Evolutionary conservation across 2,888 invertebrate genomes (phyloP).

Genomic region (Lobophora halterata): DNA sequence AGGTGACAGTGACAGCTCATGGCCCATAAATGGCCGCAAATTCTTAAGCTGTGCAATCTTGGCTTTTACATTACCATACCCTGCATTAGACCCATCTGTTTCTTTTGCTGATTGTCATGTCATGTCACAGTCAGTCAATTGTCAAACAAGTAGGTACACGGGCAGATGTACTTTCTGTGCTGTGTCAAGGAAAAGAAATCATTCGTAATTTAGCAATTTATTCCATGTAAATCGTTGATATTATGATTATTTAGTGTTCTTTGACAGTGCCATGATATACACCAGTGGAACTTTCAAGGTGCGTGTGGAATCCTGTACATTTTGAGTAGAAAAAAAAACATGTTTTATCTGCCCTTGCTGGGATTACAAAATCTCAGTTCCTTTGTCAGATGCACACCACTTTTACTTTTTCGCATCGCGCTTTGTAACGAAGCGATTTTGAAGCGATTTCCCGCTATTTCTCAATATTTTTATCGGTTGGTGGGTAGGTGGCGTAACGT

Average conservation of each 20-base stretch:
- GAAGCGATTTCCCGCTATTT: constrained; percentile 52
- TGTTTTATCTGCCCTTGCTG: constrained; percentile 72
- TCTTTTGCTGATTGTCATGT: constrained; percentile 50
- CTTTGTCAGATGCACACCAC: constrained; percentile 68
- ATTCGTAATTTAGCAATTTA: constrained; percentile 62
- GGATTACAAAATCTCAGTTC: constrained; percentile 71
- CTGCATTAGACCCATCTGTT: too few relatives aligned
- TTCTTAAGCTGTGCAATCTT: too few relatives aligned
- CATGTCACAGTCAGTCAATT: constrained; percentile 46
- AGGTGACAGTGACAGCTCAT: too few relatives aligned
- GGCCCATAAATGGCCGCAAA: too few relatives aligned
- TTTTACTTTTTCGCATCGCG: constrained; percentile 63
- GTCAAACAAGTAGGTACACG: constrained; percentile 35
- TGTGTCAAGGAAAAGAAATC: constrained; percentile 52
- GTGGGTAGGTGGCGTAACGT: constrained; percentile 34
- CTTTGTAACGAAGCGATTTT: constrained; percentile 35
- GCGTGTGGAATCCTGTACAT: constrained; percentile 39
- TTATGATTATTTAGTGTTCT: constrained; percentile 53
- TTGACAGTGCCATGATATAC: constrained; percentile 57
- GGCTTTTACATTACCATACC: too few relatives aligned
- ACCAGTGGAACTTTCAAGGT: constrained; percentile 46
- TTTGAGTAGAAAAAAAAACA: constrained; percentile 55
- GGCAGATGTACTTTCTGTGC: constrained; percentile 36
- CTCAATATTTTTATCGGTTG: constrained; percentile 39
- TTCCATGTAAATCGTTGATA: constrained; percentile 54